phyloP scores from a whole-genome alignment of 2,797 vertebrate species.

The Phoebastria nigripes region DNA sequence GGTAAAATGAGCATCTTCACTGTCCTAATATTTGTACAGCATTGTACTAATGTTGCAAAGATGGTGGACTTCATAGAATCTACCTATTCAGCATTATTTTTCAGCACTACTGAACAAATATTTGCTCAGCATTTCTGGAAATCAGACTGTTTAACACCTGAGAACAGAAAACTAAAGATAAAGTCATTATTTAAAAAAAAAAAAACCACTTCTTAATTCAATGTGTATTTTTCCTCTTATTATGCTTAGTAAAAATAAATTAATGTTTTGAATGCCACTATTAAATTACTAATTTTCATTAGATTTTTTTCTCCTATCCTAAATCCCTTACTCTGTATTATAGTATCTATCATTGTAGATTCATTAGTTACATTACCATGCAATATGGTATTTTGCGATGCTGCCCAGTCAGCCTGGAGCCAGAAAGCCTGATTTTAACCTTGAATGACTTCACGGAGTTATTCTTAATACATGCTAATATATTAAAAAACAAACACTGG shows the following conservation, averaged over 20 bases:
- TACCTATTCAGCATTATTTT: background rate
- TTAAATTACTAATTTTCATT: background rate
- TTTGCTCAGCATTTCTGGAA: background rate
- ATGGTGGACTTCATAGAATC: background rate
- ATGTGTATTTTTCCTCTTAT: background rate
- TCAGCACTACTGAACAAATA: background rate
- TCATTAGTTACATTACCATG: background rate
- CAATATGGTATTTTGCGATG: background rate
- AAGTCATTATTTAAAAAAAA: background rate
- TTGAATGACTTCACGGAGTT: constrained; percentile 19
- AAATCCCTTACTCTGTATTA: background rate
- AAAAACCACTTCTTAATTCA: background rate
- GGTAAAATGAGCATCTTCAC: background rate
- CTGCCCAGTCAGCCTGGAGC: constrained; percentile 14
- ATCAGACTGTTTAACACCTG: background rate
- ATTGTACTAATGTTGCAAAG: background rate
- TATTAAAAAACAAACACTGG: background rate
- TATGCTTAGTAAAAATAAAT: background rate
- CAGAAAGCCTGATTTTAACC: constrained; percentile 43
- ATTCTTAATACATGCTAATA: background rate
- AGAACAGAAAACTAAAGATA: background rate
- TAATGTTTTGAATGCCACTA: background rate
- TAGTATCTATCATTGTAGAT: background rate
- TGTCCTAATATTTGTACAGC: background rate
- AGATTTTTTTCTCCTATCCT: background rate